Conservation (phyloP, 1,140 invertebrate genomes). For the Zaprionus nigranus region DNA sequence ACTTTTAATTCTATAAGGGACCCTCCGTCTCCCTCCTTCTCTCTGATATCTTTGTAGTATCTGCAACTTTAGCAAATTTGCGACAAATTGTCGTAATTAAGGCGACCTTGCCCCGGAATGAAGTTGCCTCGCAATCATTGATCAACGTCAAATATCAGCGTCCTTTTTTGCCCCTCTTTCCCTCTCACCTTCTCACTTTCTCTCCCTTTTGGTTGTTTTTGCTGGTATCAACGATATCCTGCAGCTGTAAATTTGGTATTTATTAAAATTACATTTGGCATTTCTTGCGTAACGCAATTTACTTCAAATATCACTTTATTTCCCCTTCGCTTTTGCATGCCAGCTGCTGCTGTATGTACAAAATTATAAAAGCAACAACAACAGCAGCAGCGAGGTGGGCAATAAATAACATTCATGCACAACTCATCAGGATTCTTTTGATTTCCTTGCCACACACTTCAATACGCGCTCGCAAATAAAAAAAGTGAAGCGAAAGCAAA, state of each 20-base stretch:
- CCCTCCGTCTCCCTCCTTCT: not conserved
- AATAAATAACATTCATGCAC: slow-evolving; percentile 45
- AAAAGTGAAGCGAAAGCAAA: slow-evolving; percentile 35
- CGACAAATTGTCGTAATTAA: slow-evolving; percentile 18
- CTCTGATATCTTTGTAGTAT: not conserved
- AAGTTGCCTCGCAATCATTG: not conserved
- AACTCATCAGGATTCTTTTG: slow-evolving; percentile 79
- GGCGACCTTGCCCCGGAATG: slow-evolving; percentile 6
- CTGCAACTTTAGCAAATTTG: not conserved
- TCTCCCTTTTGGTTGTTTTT: not conserved
- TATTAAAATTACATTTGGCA: slow-evolving; percentile 57
- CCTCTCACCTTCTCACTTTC: not conserved
- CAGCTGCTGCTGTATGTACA: slow-evolving; percentile 15
- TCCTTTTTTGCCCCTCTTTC: not conserved
- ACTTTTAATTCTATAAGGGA: not conserved
- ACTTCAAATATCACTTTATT: slow-evolving; percentile 48
- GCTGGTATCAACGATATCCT: slow-evolving; percentile 35
- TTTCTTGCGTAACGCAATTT: slow-evolving; percentile 30
- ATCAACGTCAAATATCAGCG: slow-evolving; percentile 7
- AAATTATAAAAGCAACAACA: slow-evolving; percentile 48
- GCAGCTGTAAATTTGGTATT: slow-evolving; percentile 56
- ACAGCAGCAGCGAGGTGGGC: slow-evolving; percentile 7
- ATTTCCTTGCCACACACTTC: slow-evolving; percentile 76
- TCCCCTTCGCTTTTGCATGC: slow-evolving; percentile 42
- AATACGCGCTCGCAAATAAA: slow-evolving; percentile 67